Percentiles rank a stretch among this genome's conserved stretches.
Conservation (phyloP, 2,113 vertebrate genomes). For the Tenrec ecaudatus region DNA sequence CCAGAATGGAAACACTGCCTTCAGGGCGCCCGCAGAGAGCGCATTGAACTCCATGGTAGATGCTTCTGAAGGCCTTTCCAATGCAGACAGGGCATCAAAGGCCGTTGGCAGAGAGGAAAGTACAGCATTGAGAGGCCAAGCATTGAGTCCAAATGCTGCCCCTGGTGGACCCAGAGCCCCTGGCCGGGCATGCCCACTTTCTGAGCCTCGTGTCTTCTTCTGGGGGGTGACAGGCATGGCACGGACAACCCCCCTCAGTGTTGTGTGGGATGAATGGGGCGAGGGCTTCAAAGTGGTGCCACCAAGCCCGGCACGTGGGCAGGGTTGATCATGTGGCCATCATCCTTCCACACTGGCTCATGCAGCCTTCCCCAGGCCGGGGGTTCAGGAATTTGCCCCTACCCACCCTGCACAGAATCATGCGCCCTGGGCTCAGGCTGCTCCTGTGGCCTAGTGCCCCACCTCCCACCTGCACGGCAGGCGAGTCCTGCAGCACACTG, state of each 20-base stretch:
- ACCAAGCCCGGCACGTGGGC: neutral
- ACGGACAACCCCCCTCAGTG: too few relatives aligned
- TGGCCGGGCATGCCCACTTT: neutral
- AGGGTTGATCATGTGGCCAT: fast-evolving
- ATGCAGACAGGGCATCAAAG: neutral
- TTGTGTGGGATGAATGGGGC: neutral
- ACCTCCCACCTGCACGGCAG: fast-evolving
- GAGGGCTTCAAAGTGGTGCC: neutral
- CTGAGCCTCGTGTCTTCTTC: neutral
- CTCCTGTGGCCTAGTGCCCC: fast-evolving
- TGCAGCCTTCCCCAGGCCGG: too few relatives aligned
- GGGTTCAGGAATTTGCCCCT: neutral
- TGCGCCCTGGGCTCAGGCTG: neutral
- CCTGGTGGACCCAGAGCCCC: neutral
- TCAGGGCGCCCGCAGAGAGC: neutral
- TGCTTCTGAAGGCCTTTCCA: neutral
- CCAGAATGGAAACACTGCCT: neutral
- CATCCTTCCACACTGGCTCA: neutral
- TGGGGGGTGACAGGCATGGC: neutral
- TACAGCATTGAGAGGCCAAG: neutral
- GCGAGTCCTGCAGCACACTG: neutral
- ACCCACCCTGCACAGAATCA: fast-evolving
- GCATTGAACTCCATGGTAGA: neutral
- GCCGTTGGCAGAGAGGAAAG: neutral
- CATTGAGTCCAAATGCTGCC: neutral